phyloP scores from a whole-genome alignment of 2,113 vertebrate species.

The Pandion haliaetus region DNA sequence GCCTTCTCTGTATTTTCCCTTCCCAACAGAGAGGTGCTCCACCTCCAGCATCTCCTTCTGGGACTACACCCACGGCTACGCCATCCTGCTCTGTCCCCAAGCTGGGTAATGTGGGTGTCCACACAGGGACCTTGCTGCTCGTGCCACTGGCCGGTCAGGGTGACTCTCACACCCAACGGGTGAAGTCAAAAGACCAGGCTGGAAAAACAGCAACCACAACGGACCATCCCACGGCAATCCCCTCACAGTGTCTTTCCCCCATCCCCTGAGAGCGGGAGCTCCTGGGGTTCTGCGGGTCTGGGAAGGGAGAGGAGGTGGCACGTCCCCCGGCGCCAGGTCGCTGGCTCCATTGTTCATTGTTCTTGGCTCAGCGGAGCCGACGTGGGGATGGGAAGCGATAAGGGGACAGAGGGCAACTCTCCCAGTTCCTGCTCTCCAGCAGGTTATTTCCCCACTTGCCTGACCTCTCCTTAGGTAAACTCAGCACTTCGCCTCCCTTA shows the following conservation, averaged over 20 bases:
- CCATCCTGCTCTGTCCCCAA: background rate
- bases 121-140: accelerated
- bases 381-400: background rate
- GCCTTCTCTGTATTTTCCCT: background rate
- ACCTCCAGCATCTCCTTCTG: background rate
- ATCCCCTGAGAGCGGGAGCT: accelerated
- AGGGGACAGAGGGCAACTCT: background rate
- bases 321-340: background rate
- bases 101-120: background rate
- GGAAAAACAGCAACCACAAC: background rate
- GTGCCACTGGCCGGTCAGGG: accelerated
- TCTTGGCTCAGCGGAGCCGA: background rate
- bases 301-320: background rate
- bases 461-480: conserved; percentile 59
- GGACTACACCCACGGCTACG: accelerated
- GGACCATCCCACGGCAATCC: background rate
- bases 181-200: background rate
- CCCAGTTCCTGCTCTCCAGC: background rate
- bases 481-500: background rate
- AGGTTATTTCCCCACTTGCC: background rate
- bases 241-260: no score
- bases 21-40: background rate
- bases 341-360: conserved; percentile 37
- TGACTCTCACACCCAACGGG: background rate
- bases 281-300: accelerated